phyloP scores from a whole-genome alignment of 1,140 invertebrate genomes.

The Bilobella aurantiaca region DNA sequence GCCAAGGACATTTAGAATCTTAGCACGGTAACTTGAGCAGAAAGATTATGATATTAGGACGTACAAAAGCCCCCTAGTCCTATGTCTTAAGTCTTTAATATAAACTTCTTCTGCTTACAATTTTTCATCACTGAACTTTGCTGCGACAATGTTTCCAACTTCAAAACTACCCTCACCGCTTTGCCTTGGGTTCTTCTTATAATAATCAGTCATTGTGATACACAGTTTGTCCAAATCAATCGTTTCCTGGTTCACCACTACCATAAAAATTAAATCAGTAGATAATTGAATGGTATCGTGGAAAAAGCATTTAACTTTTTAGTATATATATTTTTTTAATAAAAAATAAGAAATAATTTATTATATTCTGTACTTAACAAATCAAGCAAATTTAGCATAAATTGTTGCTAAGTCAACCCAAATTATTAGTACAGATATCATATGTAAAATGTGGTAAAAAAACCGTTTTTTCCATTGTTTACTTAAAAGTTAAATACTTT shows the following conservation, averaged over 20 bases:
- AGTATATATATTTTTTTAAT: background rate
- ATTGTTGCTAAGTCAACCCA: no score
- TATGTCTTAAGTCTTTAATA: no score
- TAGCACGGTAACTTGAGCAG: slow-evolving; percentile 25
- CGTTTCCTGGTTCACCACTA: slow-evolving; percentile 21
- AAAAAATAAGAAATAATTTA: background rate
- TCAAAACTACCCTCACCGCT: slow-evolving; percentile 2
- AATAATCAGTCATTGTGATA: slow-evolving; percentile 29
- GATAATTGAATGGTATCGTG: no score
- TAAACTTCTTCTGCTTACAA: slow-evolving; percentile 28
- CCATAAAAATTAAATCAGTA: background rate
- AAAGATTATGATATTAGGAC: background rate
- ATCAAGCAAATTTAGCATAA: no score
- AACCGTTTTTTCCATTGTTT: no score
- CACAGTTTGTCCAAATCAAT: slow-evolving; percentile 29
- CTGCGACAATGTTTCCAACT: slow-evolving; percentile 27
- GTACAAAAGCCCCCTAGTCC: background rate
- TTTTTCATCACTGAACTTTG: slow-evolving; percentile 23
- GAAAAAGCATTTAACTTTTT: no score
- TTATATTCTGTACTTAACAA: no score
- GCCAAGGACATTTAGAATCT: slow-evolving; percentile 14
- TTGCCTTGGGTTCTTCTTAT: slow-evolving; percentile 3
- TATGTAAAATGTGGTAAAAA: no score
- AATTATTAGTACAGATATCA: no score
- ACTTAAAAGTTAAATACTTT: no score